Base-by-base conservation (phyloP, 2,113 vertebrate species). In the Panthera leo region DNA sequence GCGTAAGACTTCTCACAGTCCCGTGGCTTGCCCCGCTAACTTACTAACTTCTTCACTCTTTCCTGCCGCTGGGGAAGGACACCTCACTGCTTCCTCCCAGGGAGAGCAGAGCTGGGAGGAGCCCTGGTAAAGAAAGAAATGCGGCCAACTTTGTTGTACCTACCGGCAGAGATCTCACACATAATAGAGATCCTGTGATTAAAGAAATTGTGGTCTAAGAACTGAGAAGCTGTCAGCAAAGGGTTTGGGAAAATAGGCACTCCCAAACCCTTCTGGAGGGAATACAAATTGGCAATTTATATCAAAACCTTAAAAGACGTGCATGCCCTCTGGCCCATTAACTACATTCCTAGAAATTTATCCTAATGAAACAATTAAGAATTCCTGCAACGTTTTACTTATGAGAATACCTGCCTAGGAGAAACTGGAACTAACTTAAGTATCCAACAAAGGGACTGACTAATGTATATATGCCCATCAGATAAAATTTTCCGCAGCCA, bases 301-400 rank as follows among this genome's bases (percentile, higher is more conserved):
- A 82, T 36, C n/a, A 89, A 95, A 92, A 89, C 70, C 51, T 61
- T 84, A 51, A 55, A 82, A 93, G 78, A 92, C 18, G 7, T 25
- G 21, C 21, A 36, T 45, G 29, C 19, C 39, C 53, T 93, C 53
- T 91, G 94, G 68, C 48, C 29, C 67, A 75, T 8, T 71, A 63
- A 84, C 92, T 94, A n/a, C 36, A 96, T 82, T 94, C 94, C 45
- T 78, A 89, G 91, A 91, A 91, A 94, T 48, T 31, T 96, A 96
- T 85, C 73, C 34, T 71, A 92, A 91, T 75, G 61, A 93, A 91
- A 93, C 21, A 90, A 95, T 87, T 65, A 83, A 48, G 80, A 97
- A 95, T 85, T 85, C 15, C 27, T 88, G 9, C 18, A 88, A 79
- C 61, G 63, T 82, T 92, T 89, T 93, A 48, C 39, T 36, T 89